Evolutionary conservation across 2,888 invertebrate species (phyloP), one percentile per base, ranked within the genome.

Genomic region (Xanthia icteritia): DNA sequence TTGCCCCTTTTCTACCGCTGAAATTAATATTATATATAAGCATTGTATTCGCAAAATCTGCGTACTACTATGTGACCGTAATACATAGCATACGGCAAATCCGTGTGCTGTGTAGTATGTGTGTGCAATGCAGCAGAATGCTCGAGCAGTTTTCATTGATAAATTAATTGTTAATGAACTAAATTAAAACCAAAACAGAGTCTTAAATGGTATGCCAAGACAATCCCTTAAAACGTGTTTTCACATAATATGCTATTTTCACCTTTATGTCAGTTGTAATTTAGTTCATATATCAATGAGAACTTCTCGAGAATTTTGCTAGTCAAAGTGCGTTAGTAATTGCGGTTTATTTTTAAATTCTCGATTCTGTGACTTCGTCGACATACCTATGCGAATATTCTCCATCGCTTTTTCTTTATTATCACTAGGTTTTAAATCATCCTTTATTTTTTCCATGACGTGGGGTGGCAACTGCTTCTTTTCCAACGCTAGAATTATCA

Each of bases 371-470:
- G 23, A 8, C 8, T 42, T 42, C 8, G 11, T 23, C 9, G 1
- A 54, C 56, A 69, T 61, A 86, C 82, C 86, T 65, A 60, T 51
- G 17, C 56, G 36, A 3, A 86, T 17, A 27, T 82, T 82, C 9
- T 69, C 27, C 23, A 74, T 39, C 8, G 58, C 45, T 70, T 63
- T 66, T 27, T 42, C 42, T 54, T 66, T 85, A 27, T 81, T 58
- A 5, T 58, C 69, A 45, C 60, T 56, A 17, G 75, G 61, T 45
- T 63, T 58, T 45, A 82, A 58, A 23, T 63, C 17, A 45, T 58
- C 51, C 4, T 1, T 54, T 39, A 85, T 60, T 13, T 85, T 36
- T 0, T 85, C 66, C 36, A 81, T 45, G n/a, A 85, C 45, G 4
- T 85, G 23, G 1, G 73, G 54, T 60, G 39, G 65, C 39, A 82